Conservation (phyloP, 1,140 invertebrate genomes). For the Saccostrea echinata region DNA sequence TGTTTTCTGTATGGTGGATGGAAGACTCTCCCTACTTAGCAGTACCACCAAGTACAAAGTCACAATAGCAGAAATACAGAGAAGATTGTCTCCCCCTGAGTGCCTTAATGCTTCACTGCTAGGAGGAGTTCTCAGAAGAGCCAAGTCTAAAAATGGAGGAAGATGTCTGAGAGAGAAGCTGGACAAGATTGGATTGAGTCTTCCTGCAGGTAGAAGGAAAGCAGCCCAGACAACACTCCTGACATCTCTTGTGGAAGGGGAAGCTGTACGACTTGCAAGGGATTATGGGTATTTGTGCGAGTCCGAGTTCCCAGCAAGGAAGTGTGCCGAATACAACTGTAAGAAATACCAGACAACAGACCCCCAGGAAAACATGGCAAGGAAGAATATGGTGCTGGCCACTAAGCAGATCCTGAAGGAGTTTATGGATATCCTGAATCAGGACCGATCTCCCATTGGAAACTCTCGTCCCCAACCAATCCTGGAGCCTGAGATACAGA, state of each 20-base stretch:
- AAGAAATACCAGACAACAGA: constrained; percentile 89
- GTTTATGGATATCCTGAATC: constrained; percentile 96
- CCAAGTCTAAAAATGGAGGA: constrained; percentile 99
- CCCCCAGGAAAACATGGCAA: constrained; percentile 89
- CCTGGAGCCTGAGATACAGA: constrained; percentile 93
- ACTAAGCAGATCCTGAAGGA: constrained; percentile 97
- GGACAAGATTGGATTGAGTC: constrained; percentile 98
- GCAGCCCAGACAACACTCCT: constrained; percentile 98
- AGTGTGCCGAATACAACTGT: constrained; percentile 95
- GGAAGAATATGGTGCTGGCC: constrained; percentile 94
- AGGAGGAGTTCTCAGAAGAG: constrained; percentile 97
- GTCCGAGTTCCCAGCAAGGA: constrained; percentile 97
- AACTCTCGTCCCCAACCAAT: constrained; percentile 96
- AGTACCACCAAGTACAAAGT: constrained; percentile 99
- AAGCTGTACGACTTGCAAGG: constrained; percentile 97
- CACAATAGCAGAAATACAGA: constrained; percentile 98
- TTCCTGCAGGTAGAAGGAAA: constrained; percentile 99
- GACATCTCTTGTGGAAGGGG: constrained; percentile 98
- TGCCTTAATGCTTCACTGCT: constrained; percentile 99
- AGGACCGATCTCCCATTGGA: constrained; percentile 95
- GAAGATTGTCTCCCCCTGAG: constrained; percentile 97
- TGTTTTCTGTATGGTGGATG: constrained; percentile 95
- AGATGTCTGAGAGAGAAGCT: constrained; percentile 96
- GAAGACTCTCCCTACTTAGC: constrained; percentile 95
- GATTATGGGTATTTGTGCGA: constrained; percentile 99